Base-by-base conservation (phyloP, 2,888 invertebrate species). In the Mystacides longicornis region DNA sequence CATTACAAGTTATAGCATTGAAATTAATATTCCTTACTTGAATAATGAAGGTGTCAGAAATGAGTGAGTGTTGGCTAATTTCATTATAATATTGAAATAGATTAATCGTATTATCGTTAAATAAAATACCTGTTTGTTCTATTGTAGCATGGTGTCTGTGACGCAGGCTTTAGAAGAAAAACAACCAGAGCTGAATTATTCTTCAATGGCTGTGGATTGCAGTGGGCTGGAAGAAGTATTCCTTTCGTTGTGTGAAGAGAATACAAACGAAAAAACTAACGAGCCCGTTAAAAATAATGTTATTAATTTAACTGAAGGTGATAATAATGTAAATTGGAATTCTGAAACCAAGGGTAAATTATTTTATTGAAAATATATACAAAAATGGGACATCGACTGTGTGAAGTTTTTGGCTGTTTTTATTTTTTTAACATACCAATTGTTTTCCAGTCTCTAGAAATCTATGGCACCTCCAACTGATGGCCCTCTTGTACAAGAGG, bases 201-300 rank as follows among this genome's bases (percentile, higher is more conserved):
- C 66, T 5, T 72, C 71, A 57, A 75, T 79, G 62, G 68, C 72
- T 14, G 64, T 85, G 61, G 81, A 81, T 66, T 82, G 83, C 67
- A 80, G 81, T 67, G 81, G 78, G 45, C 69, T 86, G 56, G 85
- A 85, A 63, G 79, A 81, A 63, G 80, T 85, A 48, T 84, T 85
- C 67, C 74, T 75, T 62, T 74, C 75, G 62, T 71, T 81, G 56
- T 79, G 78, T 62, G 66, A 69, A 4, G 16, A 37, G 37, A 37
- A 37, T 14, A 2, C 68, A 72, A 47, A 37, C 16, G 74, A 22
- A 49, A 33, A 31, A 18, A 16, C 4, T 4, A 33, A 19, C 3
- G 19, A 49, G n/a, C n/a, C n/a, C n/a, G n/a, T n/a, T n/a, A n/a
- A n/a, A n/a, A n/a, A n/a, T n/a, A n/a, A n/a, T n/a, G n/a, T n/a